Evolutionary conservation across 1,140 invertebrate species (phyloP), one percentile per base, ranked within the genome.

Genomic region (Pseudomyrmex dendroicus): DNA sequence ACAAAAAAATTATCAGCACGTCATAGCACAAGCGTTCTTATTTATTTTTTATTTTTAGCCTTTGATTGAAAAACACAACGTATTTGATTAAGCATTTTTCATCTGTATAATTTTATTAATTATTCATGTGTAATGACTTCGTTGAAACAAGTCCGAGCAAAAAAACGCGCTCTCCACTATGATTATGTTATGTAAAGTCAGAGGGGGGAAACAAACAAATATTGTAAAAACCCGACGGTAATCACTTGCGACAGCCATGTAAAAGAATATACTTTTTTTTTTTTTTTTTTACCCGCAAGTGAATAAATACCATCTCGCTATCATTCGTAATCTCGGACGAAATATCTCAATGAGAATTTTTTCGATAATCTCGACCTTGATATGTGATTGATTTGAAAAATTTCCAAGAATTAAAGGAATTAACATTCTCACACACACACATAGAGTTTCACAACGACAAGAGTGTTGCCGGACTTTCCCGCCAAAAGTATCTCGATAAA

Each of bases 131-230:
- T 46, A 20, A 77, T 22, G 2, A 67, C 15, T 7, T 68, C 50
- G 44, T 67, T 77, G 25, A 46, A 77, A n/a, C 56, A 46, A 17
- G 7, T 44, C 10, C 61, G 12, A 1, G n/a, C 46, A 68, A 77
- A 68, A 77, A 2, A 20, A 67, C 2, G 61, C 22, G 46, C 35
- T 46, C 9, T 54, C 13, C 0, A 35, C 25, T 9, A 8, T 13
- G 2, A 67, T 77, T 67, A 44, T 56, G 17, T 56, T 77, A 46
- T 56, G 50, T 2, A 67, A 73, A 67, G 9, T 67, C 17, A 5
- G 35, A 1, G 35, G 7, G 3, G 5, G 5, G 35, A 17, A 17
- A 67, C 54, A 76, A 77, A 76, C n/a, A 77, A 77, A 56, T 17
- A 22, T 57, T 46, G 20, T 67, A 35, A 35, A 35, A 35, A 35